Evolutionary conservation across 2,797 vertebrate species (phyloP).

Genomic region (Etheostoma perlongum): DNA sequence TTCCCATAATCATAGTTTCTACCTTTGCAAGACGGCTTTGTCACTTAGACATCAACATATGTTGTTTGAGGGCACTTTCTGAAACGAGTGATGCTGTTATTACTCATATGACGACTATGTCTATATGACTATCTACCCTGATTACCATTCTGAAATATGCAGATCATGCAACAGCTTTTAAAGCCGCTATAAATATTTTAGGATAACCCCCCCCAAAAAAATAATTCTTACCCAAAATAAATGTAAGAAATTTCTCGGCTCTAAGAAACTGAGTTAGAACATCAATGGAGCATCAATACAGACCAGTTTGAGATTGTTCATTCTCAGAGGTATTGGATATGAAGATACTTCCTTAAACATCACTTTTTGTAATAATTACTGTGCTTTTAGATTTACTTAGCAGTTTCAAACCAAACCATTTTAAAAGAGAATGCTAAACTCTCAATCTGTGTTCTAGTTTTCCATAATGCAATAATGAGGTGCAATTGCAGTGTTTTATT

Average conservation of each 20-base stretch:
- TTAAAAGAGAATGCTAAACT: constrained; percentile 11
- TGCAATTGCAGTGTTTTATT: not conserved
- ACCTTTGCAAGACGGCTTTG: not conserved
- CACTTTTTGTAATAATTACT: not conserved
- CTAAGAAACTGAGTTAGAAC: not conserved
- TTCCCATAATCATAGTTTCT: not conserved
- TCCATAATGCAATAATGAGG: not conserved
- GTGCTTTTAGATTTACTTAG: not conserved
- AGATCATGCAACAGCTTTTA: not conserved
- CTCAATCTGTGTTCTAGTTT: constrained; percentile 3
- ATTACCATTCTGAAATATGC: not conserved
- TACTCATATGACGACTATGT: not conserved
- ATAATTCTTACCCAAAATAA: not conserved
- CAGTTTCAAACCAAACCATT: not conserved
- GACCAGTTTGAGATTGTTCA: not conserved
- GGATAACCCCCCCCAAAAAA: not conserved
- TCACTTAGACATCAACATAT: not conserved
- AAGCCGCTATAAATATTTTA: not conserved
- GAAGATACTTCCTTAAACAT: not conserved
- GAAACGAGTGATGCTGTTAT: not conserved
- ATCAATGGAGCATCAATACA: not conserved
- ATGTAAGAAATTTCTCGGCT: constrained; percentile 6
- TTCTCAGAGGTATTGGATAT: constrained; percentile 7
- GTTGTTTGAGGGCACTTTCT: not conserved
- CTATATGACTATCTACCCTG: not conserved